These are phyloP conservation scores for Dione juno DNA, from an alignment of 2,888 invertebrate species.

Conservation along the genomic window DNA sequence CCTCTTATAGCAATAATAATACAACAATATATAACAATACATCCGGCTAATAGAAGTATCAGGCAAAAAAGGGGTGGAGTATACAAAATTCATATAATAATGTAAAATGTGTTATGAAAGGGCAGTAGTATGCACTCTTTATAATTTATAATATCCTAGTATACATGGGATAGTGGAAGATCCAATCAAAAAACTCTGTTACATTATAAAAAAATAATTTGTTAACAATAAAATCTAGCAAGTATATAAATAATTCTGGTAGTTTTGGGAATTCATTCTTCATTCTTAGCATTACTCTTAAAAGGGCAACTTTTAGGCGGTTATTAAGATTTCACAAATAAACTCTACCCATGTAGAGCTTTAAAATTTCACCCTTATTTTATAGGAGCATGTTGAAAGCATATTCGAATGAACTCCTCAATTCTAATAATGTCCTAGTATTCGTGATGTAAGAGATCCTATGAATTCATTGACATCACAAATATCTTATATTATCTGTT, in stretches of 20 bases:
- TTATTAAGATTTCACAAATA: no score
- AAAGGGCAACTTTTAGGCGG: no score
- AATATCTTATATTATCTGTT: no score
- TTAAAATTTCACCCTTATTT: background rate
- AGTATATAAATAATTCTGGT: background rate
- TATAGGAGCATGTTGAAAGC: background rate
- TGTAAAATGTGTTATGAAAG: background rate
- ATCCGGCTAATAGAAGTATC: background rate
- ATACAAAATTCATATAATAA: background rate
- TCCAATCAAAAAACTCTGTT: background rate
- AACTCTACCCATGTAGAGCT: no score
- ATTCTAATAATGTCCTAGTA: background rate
- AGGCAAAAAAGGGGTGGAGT: background rate
- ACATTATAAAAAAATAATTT: background rate
- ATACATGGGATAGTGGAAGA: background rate
- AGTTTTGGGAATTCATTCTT: background rate
- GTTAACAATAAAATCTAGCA: background rate
- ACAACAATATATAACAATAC: background rate
- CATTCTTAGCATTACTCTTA: background rate
- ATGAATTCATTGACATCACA: background rate
- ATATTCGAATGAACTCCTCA: background rate
- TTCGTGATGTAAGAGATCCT: background rate
- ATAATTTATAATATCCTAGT: background rate
- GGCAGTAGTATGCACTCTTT: background rate
- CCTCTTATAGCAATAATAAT: background rate